Base-by-base conservation (phyloP, 2,113 vertebrate genomes). In the Zapornia atra region DNA sequence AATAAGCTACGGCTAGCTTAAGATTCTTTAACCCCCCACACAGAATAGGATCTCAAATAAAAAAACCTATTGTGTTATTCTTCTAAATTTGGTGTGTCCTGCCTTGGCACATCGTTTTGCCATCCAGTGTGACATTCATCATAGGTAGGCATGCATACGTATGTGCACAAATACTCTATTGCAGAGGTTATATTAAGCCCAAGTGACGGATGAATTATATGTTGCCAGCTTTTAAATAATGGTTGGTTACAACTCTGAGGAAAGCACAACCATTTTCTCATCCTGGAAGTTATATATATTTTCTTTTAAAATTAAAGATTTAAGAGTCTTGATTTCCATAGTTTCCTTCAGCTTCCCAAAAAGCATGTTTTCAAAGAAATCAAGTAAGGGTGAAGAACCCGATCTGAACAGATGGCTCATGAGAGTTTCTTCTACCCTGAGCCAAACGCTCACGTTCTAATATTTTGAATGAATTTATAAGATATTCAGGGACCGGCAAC, bases 361-460 rank as follows among this genome's bases (percentile, higher is more conserved):
- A 65, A 25, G 5, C 24, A 15, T 38, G n/a, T 91, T 91, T 96
- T 82, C 57, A 82, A 78, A 60, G 56, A 81, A 65, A 92, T 70
- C 59, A 86, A 73, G 44, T 12, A 88, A 85, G 33, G 72, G 36
- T 63, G 33, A 57, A 82, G 83, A 88, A 91, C 4, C 16, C 91
- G 66, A 94, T 78, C 65, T 88, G 46, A 89, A 91, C 57, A 86
- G 80, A 92, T 60, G 48, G 76, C 33, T 90, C 38, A 42, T 42
- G 64, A 81, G 71, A 88, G 64, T 72, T 94, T 78, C 73, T 91
- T 79, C 83, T 84, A 82, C 44, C 81, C 66, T 79, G 26, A 91
- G 77, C 64, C 69, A 88, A 92, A 26, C 33, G 81, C 57, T 81
- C 76, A 83, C 15, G 18, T 71, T 95, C 64, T 83, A 90, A 33